phyloP scores from a whole-genome alignment of 2,888 invertebrate species.

The Oligia strigilis region DNA sequence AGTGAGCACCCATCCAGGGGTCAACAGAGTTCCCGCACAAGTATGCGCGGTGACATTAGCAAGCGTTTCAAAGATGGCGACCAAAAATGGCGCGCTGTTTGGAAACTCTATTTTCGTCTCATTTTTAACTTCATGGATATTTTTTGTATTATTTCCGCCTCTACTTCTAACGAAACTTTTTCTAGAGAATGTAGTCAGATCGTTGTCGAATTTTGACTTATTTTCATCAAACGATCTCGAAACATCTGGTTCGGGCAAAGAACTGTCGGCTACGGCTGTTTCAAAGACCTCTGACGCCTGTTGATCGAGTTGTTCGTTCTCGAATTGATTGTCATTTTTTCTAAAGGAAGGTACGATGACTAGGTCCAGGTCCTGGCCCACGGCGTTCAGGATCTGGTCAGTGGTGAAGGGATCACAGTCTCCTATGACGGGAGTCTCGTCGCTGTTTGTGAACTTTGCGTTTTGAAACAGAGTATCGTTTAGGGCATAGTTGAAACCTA shows the following conservation, averaged over 20 bases:
- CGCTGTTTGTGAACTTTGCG: slow-evolving; percentile 28
- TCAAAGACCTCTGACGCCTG: slow-evolving; percentile 32
- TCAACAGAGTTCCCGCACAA: slow-evolving; percentile 74
- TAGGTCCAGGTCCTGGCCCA: slow-evolving; percentile 46
- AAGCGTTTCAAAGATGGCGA: slow-evolving; percentile 78
- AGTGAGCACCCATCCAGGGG: slow-evolving; percentile 75
- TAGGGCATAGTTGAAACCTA: slow-evolving; percentile 58
- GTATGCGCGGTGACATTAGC: slow-evolving; percentile 77
- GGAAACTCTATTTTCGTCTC: slow-evolving; percentile 42
- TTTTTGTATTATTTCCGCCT: neutral
- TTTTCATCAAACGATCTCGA: slow-evolving; percentile 32
- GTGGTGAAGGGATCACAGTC: slow-evolving; percentile 47
- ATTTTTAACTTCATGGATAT: slow-evolving; percentile 8
- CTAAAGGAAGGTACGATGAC: slow-evolving; percentile 40
- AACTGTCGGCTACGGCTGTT: slow-evolving; percentile 30
- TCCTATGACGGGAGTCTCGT: slow-evolving; percentile 24
- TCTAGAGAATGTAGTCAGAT: slow-evolving; percentile 24
- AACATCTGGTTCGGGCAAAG: slow-evolving; percentile 33
- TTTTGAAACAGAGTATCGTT: slow-evolving; percentile 52
- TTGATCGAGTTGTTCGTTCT: slow-evolving; percentile 10
- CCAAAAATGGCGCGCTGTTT: slow-evolving; percentile 68
- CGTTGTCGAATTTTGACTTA: slow-evolving; percentile 41
- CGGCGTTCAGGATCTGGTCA: slow-evolving; percentile 51
- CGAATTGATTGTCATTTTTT: slow-evolving; percentile 1
- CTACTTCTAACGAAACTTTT: neutral